Evolutionary conservation across 2,797 vertebrate species (phyloP).

Genomic region (Heteromormyrus szaboi): DNA sequence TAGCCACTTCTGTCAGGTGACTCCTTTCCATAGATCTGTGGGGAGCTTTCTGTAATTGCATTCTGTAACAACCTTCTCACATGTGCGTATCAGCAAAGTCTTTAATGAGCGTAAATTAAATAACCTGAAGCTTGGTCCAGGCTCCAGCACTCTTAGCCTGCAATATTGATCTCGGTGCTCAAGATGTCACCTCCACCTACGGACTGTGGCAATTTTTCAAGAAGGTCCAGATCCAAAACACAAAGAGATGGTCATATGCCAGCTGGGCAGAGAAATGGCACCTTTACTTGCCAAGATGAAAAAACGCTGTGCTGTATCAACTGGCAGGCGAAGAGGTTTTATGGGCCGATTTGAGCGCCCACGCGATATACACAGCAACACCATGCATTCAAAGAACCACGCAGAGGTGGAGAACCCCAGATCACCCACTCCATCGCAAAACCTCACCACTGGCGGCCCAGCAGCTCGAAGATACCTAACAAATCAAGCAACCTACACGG

Average conservation of each 20-base stretch:
- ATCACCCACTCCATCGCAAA: neutral
- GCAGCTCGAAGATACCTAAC: neutral
- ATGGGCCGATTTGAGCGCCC: neutral
- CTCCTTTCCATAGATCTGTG: neutral
- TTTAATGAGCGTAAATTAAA: slow-evolving; percentile 4
- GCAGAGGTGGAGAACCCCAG: neutral
- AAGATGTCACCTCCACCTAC: slow-evolving; percentile 10
- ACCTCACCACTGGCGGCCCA: neutral
- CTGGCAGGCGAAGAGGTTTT: neutral
- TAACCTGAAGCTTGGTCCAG: neutral
- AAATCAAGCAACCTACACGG: neutral
- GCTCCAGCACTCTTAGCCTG: neutral
- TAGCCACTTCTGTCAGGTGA: neutral
- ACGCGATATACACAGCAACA: neutral
- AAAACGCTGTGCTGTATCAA: neutral
- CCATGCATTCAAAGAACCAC: neutral
- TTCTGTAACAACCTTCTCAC: neutral
- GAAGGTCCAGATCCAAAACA: slow-evolving; percentile 1
- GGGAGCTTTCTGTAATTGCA: neutral
- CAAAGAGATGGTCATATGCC: slow-evolving; percentile 5
- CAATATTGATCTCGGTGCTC: neutral
- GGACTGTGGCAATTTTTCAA: neutral
- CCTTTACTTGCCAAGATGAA: neutral
- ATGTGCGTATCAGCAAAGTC: neutral
- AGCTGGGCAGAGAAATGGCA: neutral